phyloP scores from a whole-genome alignment of 2,113 vertebrate species.

The Cyrtonyx montezumae region DNA sequence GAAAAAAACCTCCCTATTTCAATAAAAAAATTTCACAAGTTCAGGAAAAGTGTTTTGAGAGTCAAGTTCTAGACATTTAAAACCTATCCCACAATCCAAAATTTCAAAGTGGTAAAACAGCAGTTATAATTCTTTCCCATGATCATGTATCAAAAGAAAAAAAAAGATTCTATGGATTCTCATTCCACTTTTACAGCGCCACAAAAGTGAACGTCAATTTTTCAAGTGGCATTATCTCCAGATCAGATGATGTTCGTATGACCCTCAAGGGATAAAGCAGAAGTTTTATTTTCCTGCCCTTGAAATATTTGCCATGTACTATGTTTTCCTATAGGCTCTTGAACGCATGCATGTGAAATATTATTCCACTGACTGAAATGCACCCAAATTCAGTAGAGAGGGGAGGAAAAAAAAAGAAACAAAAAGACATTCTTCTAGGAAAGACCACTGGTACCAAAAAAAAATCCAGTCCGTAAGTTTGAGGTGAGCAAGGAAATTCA shows the following conservation, averaged over 20 bases:
- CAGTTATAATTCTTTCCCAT: slow-evolving; percentile 72
- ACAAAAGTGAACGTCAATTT: slow-evolving; percentile 72
- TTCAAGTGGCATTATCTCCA: slow-evolving; percentile 72
- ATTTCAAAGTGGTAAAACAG: slow-evolving; percentile 78
- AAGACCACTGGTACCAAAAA: slow-evolving; percentile 76
- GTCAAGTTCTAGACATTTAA: slow-evolving; percentile 82
- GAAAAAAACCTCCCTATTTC: slow-evolving; percentile 80
- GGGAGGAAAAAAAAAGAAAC: background rate
- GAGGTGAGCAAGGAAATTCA: slow-evolving; percentile 76
- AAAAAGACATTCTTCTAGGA: slow-evolving; percentile 73
- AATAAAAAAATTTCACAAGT: slow-evolving; percentile 81
- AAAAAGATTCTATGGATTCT: slow-evolving; percentile 63
- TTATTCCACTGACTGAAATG: slow-evolving; percentile 78
- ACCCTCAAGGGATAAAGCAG: slow-evolving; percentile 66
- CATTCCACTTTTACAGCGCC: slow-evolving; percentile 77
- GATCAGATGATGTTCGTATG: slow-evolving; percentile 47
- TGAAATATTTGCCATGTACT: slow-evolving; percentile 77
- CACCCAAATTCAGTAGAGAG: slow-evolving; percentile 75
- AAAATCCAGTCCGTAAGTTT: slow-evolving; percentile 78
- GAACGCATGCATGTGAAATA: slow-evolving; percentile 75
- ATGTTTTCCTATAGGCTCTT: slow-evolving; percentile 74
- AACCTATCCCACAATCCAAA: slow-evolving; percentile 80
- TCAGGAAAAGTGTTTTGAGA: slow-evolving; percentile 80
- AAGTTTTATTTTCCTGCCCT: slow-evolving; percentile 70
- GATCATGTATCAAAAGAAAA: slow-evolving; percentile 78